phyloP scores from a whole-genome alignment of 2,113 vertebrate species.

The Colinus virginianus region DNA sequence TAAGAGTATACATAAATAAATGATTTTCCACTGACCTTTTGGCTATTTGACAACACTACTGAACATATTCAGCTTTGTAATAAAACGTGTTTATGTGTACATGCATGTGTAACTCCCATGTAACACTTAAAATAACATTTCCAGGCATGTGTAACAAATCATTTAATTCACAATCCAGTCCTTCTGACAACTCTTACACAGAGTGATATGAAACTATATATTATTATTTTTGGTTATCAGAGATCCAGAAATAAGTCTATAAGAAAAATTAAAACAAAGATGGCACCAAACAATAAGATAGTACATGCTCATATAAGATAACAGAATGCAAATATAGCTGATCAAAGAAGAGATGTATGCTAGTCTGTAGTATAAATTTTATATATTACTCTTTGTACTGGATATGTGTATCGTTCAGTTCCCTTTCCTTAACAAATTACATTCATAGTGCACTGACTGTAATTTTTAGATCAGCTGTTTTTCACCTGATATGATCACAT shows the following conservation, averaged over 20 bases:
- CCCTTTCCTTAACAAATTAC: not conserved
- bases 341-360: not conserved
- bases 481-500: not conserved
- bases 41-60: not conserved
- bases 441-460: not conserved
- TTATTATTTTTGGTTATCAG: not conserved
- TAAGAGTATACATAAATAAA: not conserved
- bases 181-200: not conserved
- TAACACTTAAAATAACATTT: not conserved
- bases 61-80: not conserved
- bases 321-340: not conserved
- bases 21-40: not conserved
- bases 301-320: not conserved
- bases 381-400: not conserved
- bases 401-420: not conserved
- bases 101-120: not conserved
- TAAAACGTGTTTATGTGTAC: accelerated
- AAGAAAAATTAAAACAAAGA: not conserved
- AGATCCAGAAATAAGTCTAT: not conserved
- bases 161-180: not conserved
- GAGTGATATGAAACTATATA: not conserved
- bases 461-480: not conserved
- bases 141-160: not conserved
- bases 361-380: not conserved
- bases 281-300: not conserved